Percentiles rank a stretch among this genome's conserved stretches.
These are phyloP conservation scores for Hypotaenidia philippensis DNA, from an alignment of 2,797 vertebrate genomes.

Conservation along the genomic window DNA sequence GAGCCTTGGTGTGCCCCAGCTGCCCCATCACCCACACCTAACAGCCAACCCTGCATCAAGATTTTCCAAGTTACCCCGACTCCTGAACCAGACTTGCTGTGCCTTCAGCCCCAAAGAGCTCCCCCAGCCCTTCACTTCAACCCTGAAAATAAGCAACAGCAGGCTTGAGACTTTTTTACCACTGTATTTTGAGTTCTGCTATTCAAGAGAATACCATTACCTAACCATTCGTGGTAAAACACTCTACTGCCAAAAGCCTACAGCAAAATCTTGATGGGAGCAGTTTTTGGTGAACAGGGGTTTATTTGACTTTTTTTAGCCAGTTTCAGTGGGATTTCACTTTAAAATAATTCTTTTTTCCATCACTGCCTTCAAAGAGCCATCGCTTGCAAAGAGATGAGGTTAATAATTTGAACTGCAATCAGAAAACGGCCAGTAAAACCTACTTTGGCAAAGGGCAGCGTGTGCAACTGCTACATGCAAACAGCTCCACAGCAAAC, in stretches of 20 bases:
- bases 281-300: background rate
- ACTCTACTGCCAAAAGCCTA: background rate
- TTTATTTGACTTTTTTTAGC: background rate
- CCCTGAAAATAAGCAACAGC: background rate
- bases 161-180: background rate
- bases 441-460: background rate
- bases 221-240: background rate
- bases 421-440: background rate
- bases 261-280: background rate
- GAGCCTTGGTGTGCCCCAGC: background rate
- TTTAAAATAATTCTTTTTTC: background rate
- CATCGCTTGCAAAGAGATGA: background rate
- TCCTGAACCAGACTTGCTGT: background rate
- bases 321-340: background rate
- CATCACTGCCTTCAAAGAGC: background rate
- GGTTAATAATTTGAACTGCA: background rate
- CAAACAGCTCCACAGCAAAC: background rate
- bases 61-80: background rate
- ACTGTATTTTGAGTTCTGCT: background rate
- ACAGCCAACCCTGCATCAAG: rapidly evolving
- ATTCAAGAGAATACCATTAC: background rate
- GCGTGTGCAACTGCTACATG: background rate
- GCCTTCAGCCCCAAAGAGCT: background rate
- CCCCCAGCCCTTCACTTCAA: background rate
- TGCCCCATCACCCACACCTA: rapidly evolving